Evolutionary conservation across 2,888 invertebrate genomes (phyloP).

Genomic region (Brenthis daphne): DNA sequence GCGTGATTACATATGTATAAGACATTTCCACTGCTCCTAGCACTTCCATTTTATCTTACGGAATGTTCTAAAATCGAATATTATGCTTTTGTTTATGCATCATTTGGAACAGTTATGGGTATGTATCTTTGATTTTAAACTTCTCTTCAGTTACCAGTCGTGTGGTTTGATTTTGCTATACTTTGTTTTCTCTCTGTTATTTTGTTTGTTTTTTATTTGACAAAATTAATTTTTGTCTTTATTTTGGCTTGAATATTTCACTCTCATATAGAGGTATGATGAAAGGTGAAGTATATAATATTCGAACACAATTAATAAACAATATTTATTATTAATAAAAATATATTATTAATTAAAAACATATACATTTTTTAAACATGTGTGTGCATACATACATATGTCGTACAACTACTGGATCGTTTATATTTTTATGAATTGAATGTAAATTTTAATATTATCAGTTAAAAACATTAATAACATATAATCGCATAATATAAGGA

Average conservation of each 20-base stretch:
- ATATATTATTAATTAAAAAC: no score
- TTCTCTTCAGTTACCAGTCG: constrained; percentile 25
- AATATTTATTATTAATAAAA: no score
- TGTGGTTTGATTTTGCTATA: constrained; percentile 14
- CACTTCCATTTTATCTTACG: constrained; percentile 33
- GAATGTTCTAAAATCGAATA: constrained; percentile 35
- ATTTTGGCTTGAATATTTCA: constrained; percentile 11
- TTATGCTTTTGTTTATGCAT: constrained; percentile 52
- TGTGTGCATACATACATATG: no score
- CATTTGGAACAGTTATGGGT: constrained; percentile 72
- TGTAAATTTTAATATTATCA: no score
- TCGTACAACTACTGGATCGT: no score
- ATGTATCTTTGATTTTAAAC: constrained; percentile 50
- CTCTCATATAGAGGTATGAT: background rate
- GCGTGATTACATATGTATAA: constrained; percentile 47
- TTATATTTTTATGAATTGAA: no score
- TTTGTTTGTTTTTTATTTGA: constrained; percentile 3
- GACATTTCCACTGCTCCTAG: constrained; percentile 6
- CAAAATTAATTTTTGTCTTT: background rate
- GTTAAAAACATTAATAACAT: no score
- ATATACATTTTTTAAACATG: no score
- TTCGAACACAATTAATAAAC: no score
- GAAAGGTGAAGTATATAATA: no score
- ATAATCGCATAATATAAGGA: no score
- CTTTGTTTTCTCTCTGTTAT: constrained; percentile 10